These are phyloP conservation scores for Neotoma lepida DNA, from an alignment of 2,113 vertebrate species.

Conservation along the genomic window DNA sequence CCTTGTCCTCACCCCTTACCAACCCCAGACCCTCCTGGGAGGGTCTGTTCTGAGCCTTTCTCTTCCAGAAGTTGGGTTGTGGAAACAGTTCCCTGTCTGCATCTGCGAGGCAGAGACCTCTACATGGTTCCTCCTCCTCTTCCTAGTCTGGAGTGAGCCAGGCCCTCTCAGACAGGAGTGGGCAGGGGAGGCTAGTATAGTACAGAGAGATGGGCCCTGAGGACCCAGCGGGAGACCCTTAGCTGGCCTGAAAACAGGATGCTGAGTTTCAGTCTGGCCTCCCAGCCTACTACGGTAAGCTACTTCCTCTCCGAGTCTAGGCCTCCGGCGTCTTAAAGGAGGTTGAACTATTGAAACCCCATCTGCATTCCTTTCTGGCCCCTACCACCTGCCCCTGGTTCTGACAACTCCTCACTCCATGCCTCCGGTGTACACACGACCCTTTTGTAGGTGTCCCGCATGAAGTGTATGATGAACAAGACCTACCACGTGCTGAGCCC, in stretches of 20 bases:
- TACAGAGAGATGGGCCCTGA: not conserved
- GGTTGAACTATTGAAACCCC: not conserved
- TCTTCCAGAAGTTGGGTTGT: not conserved
- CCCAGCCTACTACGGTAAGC: not conserved
- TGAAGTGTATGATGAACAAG: slow-evolving; percentile 64
- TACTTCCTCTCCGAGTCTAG: slow-evolving; percentile 32
- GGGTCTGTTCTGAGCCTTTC: not conserved
- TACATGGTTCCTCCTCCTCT: not conserved
- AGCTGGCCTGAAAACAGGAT: not conserved
- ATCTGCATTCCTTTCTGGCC: not conserved
- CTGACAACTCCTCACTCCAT: not conserved
- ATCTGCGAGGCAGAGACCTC: not conserved
- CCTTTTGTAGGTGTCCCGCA: slow-evolving; percentile 75
- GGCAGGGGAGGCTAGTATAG: no score
- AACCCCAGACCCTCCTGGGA: no score
- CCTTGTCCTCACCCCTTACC: no score
- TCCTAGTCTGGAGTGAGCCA: not conserved
- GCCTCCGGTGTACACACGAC: fast-evolving
- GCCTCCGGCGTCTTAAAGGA: not conserved
- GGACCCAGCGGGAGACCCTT: not conserved
- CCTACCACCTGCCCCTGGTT: not conserved
- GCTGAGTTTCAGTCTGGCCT: not conserved
- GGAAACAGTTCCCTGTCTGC: not conserved
- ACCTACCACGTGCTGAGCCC: slow-evolving; percentile 69
- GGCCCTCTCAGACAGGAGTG: not conserved